Percentiles rank a stretch among this genome's conserved stretches.
Conservation (phyloP, 2,113 vertebrate genomes). For the Paradisaea rubra region DNA sequence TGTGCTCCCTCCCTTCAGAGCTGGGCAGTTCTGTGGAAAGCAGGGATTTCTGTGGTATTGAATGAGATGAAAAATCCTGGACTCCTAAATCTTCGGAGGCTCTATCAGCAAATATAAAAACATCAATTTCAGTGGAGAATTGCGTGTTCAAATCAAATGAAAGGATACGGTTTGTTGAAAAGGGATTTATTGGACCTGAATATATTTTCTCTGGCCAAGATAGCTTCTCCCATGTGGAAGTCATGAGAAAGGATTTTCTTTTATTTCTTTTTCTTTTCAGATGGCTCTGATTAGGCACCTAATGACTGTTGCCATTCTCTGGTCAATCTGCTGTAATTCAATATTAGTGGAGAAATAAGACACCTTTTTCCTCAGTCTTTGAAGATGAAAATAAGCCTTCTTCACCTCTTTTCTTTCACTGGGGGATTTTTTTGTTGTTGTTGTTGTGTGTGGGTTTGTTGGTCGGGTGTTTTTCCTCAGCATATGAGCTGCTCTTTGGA, state of each 20-base stretch:
- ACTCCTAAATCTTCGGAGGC: not conserved
- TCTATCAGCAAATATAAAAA: not conserved
- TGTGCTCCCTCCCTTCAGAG: not conserved
- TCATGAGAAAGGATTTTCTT: conserved; percentile 23
- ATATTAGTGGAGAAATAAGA: conserved; percentile 65
- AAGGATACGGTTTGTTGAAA: not conserved
- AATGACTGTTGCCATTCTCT: conserved; percentile 64
- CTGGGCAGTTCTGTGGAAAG: not conserved
- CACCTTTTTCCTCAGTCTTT: conserved; percentile 54
- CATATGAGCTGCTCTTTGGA: conserved; percentile 66
- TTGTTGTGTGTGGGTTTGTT: not conserved
- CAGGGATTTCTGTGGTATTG: not conserved
- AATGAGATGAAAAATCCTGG: not conserved
- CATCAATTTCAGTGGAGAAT: not conserved
- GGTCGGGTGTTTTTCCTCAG: not conserved
- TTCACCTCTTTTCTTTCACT: conserved; percentile 41
- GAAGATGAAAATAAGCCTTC: conserved; percentile 65
- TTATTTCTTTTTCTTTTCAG: conserved; percentile 16
- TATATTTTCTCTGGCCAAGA: not conserved
- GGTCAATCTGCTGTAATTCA: conserved; percentile 68
- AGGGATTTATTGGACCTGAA: not conserved
- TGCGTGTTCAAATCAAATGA: not conserved
- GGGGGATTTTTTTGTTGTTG: not conserved
- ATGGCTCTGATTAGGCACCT: conserved; percentile 59
- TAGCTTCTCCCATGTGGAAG: not conserved